These are phyloP conservation scores for Zhengitettix transpicula DNA, from an alignment of 2,888 invertebrate genomes.

Conservation along the genomic window DNA sequence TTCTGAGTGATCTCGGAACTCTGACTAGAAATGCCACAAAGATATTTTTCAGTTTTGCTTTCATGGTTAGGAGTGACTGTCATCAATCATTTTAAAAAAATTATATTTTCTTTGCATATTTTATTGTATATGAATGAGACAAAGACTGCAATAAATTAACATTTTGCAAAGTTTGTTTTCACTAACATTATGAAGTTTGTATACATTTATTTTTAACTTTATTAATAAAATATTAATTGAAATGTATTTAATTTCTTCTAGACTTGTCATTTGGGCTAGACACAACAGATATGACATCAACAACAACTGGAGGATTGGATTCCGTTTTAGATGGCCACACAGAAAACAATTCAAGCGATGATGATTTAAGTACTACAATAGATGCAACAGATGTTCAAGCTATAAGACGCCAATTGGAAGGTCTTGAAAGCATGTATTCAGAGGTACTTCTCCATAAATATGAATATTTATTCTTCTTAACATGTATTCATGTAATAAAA, in stretches of 20 bases:
- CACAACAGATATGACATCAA: constrained; percentile 59
- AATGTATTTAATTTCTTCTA: not conserved
- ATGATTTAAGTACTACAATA: constrained; percentile 46
- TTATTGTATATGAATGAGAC: no score
- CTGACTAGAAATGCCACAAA: no score
- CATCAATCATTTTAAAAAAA: no score
- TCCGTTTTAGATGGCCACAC: constrained; percentile 54
- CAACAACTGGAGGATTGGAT: constrained; percentile 52
- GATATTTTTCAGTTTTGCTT: no score
- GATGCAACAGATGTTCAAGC: constrained; percentile 51
- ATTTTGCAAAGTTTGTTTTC: not conserved
- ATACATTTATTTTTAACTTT: no score
- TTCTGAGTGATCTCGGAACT: no score
- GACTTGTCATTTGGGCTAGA: constrained; percentile 39
- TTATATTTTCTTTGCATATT: no score
- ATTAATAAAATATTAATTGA: not conserved
- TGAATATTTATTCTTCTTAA: not conserved
- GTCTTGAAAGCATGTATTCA: constrained; percentile 73
- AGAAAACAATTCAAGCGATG: constrained; percentile 33
- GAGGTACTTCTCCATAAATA: constrained; percentile 36
- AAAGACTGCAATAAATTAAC: no score
- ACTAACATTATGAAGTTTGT: not conserved
- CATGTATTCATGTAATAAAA: no score
- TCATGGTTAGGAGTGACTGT: no score
- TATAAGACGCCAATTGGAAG: constrained; percentile 63